phyloP scores from a whole-genome alignment of 2,113 vertebrate species.

The Raja brachyura region DNA sequence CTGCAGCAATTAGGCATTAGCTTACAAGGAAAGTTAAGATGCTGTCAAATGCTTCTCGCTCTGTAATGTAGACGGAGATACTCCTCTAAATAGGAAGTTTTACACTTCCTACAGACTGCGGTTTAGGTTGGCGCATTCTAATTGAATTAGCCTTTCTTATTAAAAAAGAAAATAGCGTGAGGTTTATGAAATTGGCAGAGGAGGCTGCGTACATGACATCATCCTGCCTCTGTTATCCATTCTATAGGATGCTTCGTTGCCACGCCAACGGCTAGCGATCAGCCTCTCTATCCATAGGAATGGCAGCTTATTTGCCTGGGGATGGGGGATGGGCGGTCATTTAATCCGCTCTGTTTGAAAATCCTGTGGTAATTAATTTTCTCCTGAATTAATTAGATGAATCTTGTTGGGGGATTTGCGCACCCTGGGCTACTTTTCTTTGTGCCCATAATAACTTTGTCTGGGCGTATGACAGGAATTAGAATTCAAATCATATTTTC shows the following conservation, averaged over 20 bases:
- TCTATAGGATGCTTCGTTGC: conserved; percentile 68
- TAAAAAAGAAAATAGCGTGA: background rate
- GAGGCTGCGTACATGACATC: conserved; percentile 59
- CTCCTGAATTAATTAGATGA: conserved; percentile 74
- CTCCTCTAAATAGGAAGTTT: background rate
- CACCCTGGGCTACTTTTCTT: conserved; percentile 39
- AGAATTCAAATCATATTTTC: conserved; percentile 46
- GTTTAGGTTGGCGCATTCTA: too few species aligned
- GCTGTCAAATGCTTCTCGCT: background rate
- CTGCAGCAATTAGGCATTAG: background rate
- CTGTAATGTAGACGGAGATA: too few species aligned
- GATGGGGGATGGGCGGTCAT: conserved; percentile 43
- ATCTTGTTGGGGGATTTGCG: conserved; percentile 48
- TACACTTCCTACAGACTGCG: background rate
- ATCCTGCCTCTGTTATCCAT: conserved; percentile 44
- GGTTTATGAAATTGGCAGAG: conserved; percentile 7
- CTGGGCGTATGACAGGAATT: conserved; percentile 48
- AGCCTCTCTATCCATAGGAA: conserved; percentile 57
- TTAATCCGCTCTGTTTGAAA: conserved; percentile 46
- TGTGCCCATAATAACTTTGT: conserved; percentile 46
- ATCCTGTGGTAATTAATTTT: conserved; percentile 72
- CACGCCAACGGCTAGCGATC: conserved; percentile 59
- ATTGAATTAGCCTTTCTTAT: conserved; percentile 23
- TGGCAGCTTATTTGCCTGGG: conserved; percentile 59
- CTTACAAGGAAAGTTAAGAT: background rate